Evolutionary conservation across 2,888 invertebrate genomes (phyloP).

Genomic region (Aphidoletes aphidimyza): DNA sequence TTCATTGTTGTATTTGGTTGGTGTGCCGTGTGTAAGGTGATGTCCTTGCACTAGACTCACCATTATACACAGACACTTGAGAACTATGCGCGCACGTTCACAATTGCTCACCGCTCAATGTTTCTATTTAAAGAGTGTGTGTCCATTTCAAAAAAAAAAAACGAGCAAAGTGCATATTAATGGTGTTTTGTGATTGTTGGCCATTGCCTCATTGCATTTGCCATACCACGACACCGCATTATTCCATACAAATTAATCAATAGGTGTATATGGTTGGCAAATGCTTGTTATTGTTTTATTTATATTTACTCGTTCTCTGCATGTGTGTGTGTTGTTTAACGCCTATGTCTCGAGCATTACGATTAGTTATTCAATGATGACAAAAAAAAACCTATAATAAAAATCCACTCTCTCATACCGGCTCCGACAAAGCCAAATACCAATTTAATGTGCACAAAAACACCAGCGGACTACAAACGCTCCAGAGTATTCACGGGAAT

Average conservation of each 20-base stretch:
- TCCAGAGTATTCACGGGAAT: slow-evolving; percentile 15
- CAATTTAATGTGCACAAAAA: slow-evolving; percentile 46
- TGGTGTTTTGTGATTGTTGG: slow-evolving; percentile 31
- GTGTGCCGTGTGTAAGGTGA: too few species aligned
- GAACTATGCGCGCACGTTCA: not conserved
- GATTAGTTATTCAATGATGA: slow-evolving; percentile 26
- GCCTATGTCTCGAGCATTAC: not conserved
- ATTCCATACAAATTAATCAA: not conserved
- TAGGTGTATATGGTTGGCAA: not conserved
- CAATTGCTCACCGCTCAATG: not conserved
- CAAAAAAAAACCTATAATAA: not conserved
- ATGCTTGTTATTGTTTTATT: not conserved
- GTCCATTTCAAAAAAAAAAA: too few species aligned
- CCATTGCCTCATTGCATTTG: slow-evolving; percentile 22
- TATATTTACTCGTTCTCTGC: not conserved
- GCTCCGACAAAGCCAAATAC: not conserved
- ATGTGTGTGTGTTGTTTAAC: not conserved
- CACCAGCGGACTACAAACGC: not conserved
- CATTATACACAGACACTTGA: too few species aligned
- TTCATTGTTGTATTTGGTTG: too few species aligned
- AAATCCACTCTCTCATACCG: not conserved
- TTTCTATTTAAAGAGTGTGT: not conserved
- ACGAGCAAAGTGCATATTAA: not conserved
- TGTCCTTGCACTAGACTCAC: slow-evolving; percentile 52
- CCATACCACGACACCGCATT: not conserved